Percentiles rank a stretch among this genome's conserved stretches.
Conservation (phyloP, 2,888 invertebrate genomes). For the Andrena fulva region DNA sequence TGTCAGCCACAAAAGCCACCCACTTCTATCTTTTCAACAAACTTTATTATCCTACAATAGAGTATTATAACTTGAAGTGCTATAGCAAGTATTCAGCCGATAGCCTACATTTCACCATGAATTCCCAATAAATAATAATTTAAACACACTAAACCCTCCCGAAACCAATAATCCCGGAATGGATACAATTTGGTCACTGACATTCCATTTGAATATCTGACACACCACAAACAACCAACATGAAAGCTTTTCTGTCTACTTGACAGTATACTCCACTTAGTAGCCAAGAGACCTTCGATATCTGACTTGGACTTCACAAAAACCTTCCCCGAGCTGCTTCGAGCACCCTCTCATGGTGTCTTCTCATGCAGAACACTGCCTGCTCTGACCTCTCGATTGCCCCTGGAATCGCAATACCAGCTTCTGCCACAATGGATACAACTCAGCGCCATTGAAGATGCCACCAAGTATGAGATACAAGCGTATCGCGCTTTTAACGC, state of each 20-base stretch:
- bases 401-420: background rate
- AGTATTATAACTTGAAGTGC: too few species aligned
- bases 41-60: too few species aligned
- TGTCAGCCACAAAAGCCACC: too few species aligned
- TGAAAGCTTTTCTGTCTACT: background rate
- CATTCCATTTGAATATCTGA: background rate
- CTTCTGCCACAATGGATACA: background rate
- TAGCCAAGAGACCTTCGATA: background rate
- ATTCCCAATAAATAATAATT: too few species aligned
- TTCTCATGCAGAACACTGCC: background rate
- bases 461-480: slow-evolving; percentile 17
- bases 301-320: background rate
- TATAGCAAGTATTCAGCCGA: too few species aligned
- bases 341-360: background rate
- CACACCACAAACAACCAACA: too few species aligned
- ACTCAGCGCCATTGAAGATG: background rate
- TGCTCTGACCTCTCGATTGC: background rate
- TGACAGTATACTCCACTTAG: background rate
- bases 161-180: too few species aligned
- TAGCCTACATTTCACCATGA: too few species aligned
- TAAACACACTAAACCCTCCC: too few species aligned
- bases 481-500: slow-evolving; percentile 17
- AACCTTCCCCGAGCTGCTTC: too few species aligned
- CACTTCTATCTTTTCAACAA: too few species aligned
- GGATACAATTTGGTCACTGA: too few species aligned